Evolutionary conservation across 2,113 vertebrate species (phyloP), one percentile per base, ranked within the genome.

Genomic region (Rafetus swinhoei): DNA sequence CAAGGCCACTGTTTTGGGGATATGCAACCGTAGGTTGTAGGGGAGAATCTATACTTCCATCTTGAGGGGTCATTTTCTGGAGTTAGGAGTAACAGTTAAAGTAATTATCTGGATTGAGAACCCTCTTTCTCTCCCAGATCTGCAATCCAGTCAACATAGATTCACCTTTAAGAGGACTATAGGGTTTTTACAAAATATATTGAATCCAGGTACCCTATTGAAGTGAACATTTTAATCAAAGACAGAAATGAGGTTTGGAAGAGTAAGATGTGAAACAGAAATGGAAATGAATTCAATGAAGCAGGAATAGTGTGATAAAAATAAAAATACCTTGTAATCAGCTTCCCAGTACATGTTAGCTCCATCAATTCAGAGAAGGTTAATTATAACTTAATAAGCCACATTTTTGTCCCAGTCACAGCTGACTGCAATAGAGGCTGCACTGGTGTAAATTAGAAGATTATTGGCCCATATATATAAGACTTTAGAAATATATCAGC

Each of bases 281-380:
- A 69, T 92, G 55, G 77, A 93, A 96, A 87, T 91, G 52, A 86
- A 87, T 90, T 94, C 50, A 57, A 11, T 25, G 85, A 84, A 93
- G 91, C n/a, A 21, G 85, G 81, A 95, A 83, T 80, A 84, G 12
- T 18, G 15, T 91, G 86, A 90, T 93, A 95, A 95, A 95, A 88
- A 83, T 4, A 81, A 91, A 91, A 92, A 1, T 84, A 91, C n/a
- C 87, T 50, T 94, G n/a, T 59, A 81, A 79, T 95, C 53, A 21
- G 6, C 95, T 86, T 88, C 72, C 72, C 3, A 0, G 84, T 52
- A 57, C 18, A 6, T 85, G 0, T 81, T 86, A 85, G 80, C 32
- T 92, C 93, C 50, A 50, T 6, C 83, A 57, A 35, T 59, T 95
- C 80, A 86, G 82, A 76, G 16, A 95, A 21, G 39, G 84, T 89